Evolutionary conservation across 2,113 vertebrate genomes (phyloP), one percentile per base, ranked within the genome.

Genomic region (Centrocercus urophasianus): DNA sequence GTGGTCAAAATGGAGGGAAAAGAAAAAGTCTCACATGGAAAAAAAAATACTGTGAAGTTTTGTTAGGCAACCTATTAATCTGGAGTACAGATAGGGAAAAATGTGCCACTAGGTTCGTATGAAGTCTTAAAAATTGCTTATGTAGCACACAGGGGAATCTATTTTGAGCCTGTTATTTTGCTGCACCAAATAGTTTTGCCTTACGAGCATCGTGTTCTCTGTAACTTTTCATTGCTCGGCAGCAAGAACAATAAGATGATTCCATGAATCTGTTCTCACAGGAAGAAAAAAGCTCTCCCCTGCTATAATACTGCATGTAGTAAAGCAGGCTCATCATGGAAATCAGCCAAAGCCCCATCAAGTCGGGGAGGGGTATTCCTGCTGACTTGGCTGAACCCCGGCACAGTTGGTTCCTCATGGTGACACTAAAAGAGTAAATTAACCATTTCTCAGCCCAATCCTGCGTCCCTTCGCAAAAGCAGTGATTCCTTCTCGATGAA

Each of bases 31-130:
- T 81, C 12, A 5, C 43, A 28, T 72, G 96, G 95, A 96, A 95
- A 96, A 94, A 94, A 94, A 95, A 96, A 95, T 94, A 94, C 90
- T 50, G 76, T 86, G 63, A 94, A 83, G 83, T 96, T 95, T 95
- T 96, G 80, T 92, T 83, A 78, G 76, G 76, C 92, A 95, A 72
- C 83, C 61, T 70, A n/a, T 96, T 96, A 93, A 96, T 93, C 88
- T 94, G 92, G 80, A 88, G 83, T 88, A 78, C 32, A 81, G 83
- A 93, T 94, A 93, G 93, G 76, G 56, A 50, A 92, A 95, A 94
- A 95, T 93, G 95, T 82, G 80, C 88, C 86, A 64, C 76, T 88
- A 71, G 19, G 28, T 94, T 93, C 69, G 40, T 95, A 52, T 17
- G 65, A 70, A 95, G 76, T 32, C 83, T 40, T 90, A 52, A 81